Base-by-base conservation (phyloP, 2,797 vertebrate genomes). In the Sylvia borin region DNA sequence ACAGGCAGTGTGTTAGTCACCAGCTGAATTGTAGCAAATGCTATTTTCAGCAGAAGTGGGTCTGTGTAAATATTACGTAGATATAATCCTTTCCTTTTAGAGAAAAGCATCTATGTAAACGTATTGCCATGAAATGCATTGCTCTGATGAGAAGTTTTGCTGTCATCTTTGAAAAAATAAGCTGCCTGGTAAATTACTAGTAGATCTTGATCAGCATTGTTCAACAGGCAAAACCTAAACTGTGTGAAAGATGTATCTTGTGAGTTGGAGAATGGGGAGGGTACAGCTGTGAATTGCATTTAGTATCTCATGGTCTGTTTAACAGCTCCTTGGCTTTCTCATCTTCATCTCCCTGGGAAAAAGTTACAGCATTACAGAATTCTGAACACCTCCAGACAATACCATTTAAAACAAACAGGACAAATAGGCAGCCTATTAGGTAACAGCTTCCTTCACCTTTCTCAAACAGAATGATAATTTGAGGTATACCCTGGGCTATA, bases 91-190 rank as follows among this genome's bases (percentile, higher is more conserved):
- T 93, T 93, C 53, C 43, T 83, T 80, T 81, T 42, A 79, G 53
- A 84, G 50, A 47, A 83, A 3, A 73, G 10, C 38, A 61, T 76
- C 77, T 76, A 24, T 38, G 22, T 70, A 78, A 82, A 36, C 40
- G 29, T 54, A 55, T 11, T 70, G 53, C 42, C 26, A 48, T 71
- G 14, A 73, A 94, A 55, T 50, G 17, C 43, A 22, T 75, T 90
- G 55, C 87, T 94, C 70, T 84, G 42, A 67, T 45, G 55, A 79
- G n/a, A 42, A 60, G 66, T 50, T 88, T 64, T 95, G 60, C 73
- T 84, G 60, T 88, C 34, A 45, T 55, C 67, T 84, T 82, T 79
- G 80, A 87, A 79, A 68, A 87, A 93, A 55, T 85, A 93, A 94
- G 15, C 61, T 95, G 42, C 57, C 74, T 74, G 77, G 83, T 78